Evolutionary conservation across 1,140 invertebrate species (phyloP).

Genomic region (Bemisia tabaci): DNA sequence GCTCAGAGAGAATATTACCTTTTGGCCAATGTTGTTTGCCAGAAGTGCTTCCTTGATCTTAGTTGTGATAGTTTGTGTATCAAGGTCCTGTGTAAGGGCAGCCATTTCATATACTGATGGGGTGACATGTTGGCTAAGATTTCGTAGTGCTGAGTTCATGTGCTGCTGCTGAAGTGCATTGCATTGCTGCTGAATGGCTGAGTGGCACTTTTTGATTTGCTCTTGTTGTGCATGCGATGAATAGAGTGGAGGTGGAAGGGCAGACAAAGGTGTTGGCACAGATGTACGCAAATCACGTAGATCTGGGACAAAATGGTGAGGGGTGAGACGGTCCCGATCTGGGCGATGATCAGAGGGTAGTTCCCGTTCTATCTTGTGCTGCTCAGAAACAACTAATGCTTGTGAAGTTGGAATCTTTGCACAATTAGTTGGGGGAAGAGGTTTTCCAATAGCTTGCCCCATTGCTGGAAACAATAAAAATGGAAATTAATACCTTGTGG

Average conservation of each 20-base stretch:
- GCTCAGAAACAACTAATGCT: not conserved
- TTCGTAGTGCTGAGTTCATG: slow-evolving; percentile 27
- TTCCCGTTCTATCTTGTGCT: not conserved
- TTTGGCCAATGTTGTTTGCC: slow-evolving; percentile 95
- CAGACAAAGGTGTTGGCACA: slow-evolving; percentile 37
- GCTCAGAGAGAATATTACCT: too few relatives aligned
- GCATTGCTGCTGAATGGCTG: slow-evolving; percentile 10
- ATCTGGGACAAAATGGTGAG: slow-evolving; percentile 12
- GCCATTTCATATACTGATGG: slow-evolving; percentile 92
- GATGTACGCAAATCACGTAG: slow-evolving; percentile 25
- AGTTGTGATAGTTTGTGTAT: slow-evolving; percentile 91
- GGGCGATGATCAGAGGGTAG: slow-evolving; percentile 10
- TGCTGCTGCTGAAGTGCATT: slow-evolving; percentile 33
- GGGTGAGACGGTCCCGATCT: slow-evolving; percentile 11
- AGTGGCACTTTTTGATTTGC: slow-evolving; percentile 18
- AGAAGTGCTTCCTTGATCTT: slow-evolving; percentile 93
- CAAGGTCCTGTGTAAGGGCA: slow-evolving; percentile 86
- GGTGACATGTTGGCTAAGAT: slow-evolving; percentile 26
- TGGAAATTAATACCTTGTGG: not conserved
- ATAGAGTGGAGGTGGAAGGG: slow-evolving; percentile 46
- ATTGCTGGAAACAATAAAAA: slow-evolving; percentile 8
- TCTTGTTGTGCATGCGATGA: slow-evolving; percentile 28
- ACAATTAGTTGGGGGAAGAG: slow-evolving; percentile 15
- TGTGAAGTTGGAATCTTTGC: slow-evolving; percentile 12
- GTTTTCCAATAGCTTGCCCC: slow-evolving; percentile 14